These are phyloP conservation scores for Columba livia DNA, from an alignment of 2,113 vertebrate genomes.

Conservation along the genomic window DNA sequence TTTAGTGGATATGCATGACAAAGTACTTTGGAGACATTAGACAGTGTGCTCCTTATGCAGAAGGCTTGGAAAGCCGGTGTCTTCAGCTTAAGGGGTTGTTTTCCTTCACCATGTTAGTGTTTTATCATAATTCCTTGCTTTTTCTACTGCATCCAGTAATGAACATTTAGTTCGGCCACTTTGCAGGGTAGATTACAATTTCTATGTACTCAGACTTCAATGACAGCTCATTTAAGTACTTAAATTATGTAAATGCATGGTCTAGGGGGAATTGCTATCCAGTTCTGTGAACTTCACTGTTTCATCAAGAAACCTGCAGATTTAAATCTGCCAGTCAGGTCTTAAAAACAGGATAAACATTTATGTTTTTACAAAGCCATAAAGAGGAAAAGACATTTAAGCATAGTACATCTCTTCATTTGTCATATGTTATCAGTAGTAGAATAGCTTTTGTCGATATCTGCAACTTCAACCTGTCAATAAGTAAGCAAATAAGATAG, in stretches of 20 bases:
- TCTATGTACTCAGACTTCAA: neutral
- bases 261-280: neutral
- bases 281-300: neutral
- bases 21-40: neutral
- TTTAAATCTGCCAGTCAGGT: neutral
- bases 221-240: neutral
- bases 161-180: neutral
- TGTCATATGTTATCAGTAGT: neutral
- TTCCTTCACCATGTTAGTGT: neutral
- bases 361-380: neutral
- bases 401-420: neutral
- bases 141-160: neutral
- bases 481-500: neutral
- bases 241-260: neutral
- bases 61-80: neutral
- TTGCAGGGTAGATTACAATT: neutral
- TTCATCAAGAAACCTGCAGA: neutral
- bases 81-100: neutral
- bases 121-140: neutral
- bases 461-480: neutral
- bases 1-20: neutral
- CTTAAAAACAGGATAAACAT: neutral
- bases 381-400: neutral
- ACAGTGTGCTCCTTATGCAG: fast-evolving
- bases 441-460: neutral